Conservation (phyloP, 2,113 vertebrate species). For the Eptesicus fuscus region DNA sequence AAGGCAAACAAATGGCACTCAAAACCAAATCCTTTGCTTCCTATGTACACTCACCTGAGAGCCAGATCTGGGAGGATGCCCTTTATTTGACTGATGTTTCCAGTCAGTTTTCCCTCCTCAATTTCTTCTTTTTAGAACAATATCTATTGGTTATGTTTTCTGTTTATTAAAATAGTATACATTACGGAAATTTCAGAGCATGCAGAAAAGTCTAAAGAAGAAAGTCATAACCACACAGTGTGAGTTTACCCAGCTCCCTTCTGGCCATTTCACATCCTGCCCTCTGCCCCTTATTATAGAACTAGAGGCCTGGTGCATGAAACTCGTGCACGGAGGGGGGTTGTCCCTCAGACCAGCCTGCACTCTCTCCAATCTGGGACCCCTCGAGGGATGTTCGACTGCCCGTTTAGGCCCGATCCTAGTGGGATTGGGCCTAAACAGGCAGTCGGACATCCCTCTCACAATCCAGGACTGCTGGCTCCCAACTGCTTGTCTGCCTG, state of each 20-base stretch:
- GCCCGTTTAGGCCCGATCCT: too few relatives aligned
- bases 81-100: neutral
- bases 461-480: too few relatives aligned
- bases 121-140: neutral
- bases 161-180: neutral
- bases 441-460: too few relatives aligned
- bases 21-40: neutral
- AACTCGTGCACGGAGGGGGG: too few relatives aligned
- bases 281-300: neutral
- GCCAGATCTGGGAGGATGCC: neutral
- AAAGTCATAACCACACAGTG: rapidly evolving
- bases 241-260: neutral
- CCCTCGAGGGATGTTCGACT: too few relatives aligned
- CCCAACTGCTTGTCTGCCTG: too few relatives aligned
- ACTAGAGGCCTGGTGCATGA: too few relatives aligned
- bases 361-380: too few relatives aligned
- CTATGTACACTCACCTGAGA: neutral
- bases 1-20: neutral
- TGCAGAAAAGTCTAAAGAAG: neutral
- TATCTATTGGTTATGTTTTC: neutral
- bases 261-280: neutral
- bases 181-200: neutral
- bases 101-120: neutral
- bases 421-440: too few relatives aligned
- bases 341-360: too few relatives aligned